Base-by-base conservation (phyloP, 2,797 vertebrate genomes). In the Denticeps clupeoides region DNA sequence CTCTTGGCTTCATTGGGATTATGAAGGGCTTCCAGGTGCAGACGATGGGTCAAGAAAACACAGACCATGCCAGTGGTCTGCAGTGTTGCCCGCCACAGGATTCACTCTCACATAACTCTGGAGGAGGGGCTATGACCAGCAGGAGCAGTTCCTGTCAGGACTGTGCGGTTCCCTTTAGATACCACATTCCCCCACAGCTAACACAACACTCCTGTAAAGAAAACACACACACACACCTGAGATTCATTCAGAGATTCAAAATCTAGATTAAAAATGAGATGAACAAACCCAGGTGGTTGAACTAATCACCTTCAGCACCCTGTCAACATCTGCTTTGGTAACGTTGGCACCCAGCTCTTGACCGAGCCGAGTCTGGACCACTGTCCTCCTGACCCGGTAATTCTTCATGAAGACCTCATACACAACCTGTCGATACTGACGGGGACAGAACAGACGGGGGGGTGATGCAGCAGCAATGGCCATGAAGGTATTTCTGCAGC, bases 131-230 rank as follows among this genome's bases (percentile, higher is more conserved):
- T 53, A 32, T 57, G 55, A 60, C 53, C 68, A 33, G 45, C 56
- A 7, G 41, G 35, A 58, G 46, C 15, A 31, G 28, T 56, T 15
- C 15, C 2, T 55, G 88, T 99, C 94, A 98, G 48, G 92, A 97
- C 59, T 85, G 91, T 13, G 90, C 78, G 0, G 95, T 99, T 51
- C 95, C 94, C 64, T 93, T 97, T 53, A 99, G 90, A 63, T 96
- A 97, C 95, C 95, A 99, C 89, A 92, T 93, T 3, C 93, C 92
- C 0, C 87, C 89, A 0, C 86, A 69, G 74, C 93, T 92, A 55
- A 83, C 80, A 28, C 95, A 99, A 78, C 95, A 99, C 70, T 99
- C 95, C 95, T 99, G 59, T 1, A 64, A 68, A 10, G 5, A 67
- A 21, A 69, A 4, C 49, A 3, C 4, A 27, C 5, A 21, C 2